A percentile compares a stretch with the other conserved stretches of the same genome.
These are phyloP conservation scores for Phenganax marumi DNA, from an alignment of 92 coral and sea anemone species.

Conservation along the genomic window DNA sequence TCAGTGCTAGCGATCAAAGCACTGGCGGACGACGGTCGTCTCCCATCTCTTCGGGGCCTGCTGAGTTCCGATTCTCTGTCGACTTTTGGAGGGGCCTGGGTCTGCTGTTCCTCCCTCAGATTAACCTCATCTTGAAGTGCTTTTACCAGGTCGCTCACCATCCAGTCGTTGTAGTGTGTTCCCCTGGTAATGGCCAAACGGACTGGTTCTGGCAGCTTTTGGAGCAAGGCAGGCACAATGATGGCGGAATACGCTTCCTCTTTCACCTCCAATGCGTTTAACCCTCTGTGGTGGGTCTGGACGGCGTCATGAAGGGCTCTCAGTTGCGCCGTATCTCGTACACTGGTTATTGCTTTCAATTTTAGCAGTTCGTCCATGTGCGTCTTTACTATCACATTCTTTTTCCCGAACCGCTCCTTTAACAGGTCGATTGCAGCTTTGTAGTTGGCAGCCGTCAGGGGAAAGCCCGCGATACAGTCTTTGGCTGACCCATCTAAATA, in stretches of 20 bases:
- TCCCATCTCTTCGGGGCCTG: not conserved
- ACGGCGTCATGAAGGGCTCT: slow-evolving; percentile 22
- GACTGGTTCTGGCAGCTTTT: slow-evolving; percentile 41
- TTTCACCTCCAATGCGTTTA: slow-evolving; percentile 49
- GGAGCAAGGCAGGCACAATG: slow-evolving; percentile 39
- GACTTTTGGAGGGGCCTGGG: not conserved
- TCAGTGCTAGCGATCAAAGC: not conserved
- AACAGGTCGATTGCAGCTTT: slow-evolving; percentile 26
- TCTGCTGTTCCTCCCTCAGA: slow-evolving; percentile 23
- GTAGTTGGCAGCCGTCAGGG: slow-evolving; percentile 30
- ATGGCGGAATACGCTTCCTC: slow-evolving; percentile 45
- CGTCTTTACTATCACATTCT: slow-evolving; percentile 39
- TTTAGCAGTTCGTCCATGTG: slow-evolving; percentile 46
- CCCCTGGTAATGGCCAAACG: slow-evolving; percentile 54
- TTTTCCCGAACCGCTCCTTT: slow-evolving; percentile 28
- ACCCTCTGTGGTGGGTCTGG: slow-evolving; percentile 41
- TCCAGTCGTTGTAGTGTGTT: slow-evolving; percentile 43
- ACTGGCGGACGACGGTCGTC: not conserved
- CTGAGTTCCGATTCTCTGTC: not conserved
- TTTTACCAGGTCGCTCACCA: slow-evolving; percentile 2
- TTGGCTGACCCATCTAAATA: not conserved
- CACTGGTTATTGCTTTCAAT: slow-evolving; percentile 15
- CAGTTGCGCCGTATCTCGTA: slow-evolving; percentile 33
- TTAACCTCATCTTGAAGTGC: slow-evolving; percentile 19
- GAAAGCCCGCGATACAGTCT: slow-evolving; percentile 27